phyloP scores from a whole-genome alignment of 2,888 invertebrate species.

The Stenodema calcarata region DNA sequence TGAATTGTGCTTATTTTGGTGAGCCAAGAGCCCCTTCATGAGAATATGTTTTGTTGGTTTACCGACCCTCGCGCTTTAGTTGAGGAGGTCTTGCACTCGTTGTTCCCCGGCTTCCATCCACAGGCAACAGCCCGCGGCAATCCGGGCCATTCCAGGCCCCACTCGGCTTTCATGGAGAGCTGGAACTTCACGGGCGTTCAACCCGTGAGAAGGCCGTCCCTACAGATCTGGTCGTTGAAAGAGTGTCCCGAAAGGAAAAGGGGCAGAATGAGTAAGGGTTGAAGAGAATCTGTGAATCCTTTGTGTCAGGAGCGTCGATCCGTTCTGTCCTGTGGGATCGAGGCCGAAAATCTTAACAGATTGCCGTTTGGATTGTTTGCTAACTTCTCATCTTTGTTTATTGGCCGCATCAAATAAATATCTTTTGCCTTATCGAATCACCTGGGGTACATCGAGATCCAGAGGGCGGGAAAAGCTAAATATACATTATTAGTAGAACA shows the following conservation, averaged over 20 bases:
- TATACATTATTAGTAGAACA: too few species aligned
- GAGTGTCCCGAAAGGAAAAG: slow-evolving; percentile 24
- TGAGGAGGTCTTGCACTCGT: slow-evolving; percentile 20
- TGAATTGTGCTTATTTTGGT: neutral
- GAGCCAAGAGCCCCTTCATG: neutral
- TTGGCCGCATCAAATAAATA: too few species aligned
- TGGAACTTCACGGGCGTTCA: slow-evolving; percentile 12
- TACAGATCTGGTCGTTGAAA: slow-evolving; percentile 36
- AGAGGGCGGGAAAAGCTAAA: too few species aligned
- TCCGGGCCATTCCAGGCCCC: neutral
- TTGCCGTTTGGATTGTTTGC: neutral
- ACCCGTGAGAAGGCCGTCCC: neutral
- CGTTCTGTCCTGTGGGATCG: neutral
- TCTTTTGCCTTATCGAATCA: too few species aligned
- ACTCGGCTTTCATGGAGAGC: slow-evolving; percentile 26
- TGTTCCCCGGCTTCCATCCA: slow-evolving; percentile 30
- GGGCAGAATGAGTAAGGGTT: slow-evolving; percentile 8
- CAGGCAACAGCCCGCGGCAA: neutral
- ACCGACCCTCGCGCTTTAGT: neutral
- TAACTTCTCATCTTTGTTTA: neutral
- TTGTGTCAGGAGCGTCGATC: neutral
- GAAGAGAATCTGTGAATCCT: neutral
- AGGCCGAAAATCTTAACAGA: neutral
- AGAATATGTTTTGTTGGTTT: neutral
- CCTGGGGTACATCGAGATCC: too few species aligned